Percentiles rank a stretch among this genome's conserved stretches.
Evolutionary conservation across 2,888 invertebrate genomes (phyloP).

Genomic region (Apomyelois bistriatella): DNA sequence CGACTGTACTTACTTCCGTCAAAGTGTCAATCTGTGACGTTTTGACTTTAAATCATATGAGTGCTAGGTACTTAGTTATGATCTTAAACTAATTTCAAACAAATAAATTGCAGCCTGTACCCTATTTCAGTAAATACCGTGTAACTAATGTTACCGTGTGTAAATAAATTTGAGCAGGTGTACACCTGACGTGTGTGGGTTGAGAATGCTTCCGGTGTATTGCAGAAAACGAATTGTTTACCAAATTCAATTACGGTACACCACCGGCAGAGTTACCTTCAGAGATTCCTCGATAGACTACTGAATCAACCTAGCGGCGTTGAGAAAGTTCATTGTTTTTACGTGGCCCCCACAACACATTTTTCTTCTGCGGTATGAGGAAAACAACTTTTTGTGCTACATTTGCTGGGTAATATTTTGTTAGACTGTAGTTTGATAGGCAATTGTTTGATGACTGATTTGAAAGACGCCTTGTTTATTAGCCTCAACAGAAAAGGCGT

Average conservation of each 20-base stretch:
- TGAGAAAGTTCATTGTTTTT: conserved; percentile 77
- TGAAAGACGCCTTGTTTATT: too few relatives aligned
- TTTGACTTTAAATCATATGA: too few relatives aligned
- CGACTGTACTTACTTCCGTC: too few relatives aligned
- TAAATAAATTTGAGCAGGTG: conserved; percentile 54
- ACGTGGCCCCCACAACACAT: conserved; percentile 29
- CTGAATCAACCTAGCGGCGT: conserved; percentile 61
- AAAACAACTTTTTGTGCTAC: conserved; percentile 2
- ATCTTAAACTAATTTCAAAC: too few relatives aligned
- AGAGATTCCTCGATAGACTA: conserved; percentile 65
- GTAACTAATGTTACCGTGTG: neutral
- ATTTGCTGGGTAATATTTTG: conserved; percentile 1
- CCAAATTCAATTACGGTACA: conserved; percentile 67
- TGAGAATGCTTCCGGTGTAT: conserved; percentile 42
- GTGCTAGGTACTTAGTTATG: too few relatives aligned
- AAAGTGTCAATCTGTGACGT: too few relatives aligned
- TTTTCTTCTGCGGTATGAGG: conserved; percentile 19
- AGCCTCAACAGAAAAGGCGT: too few relatives aligned
- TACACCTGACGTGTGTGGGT: conserved; percentile 48
- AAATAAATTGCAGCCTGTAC: too few relatives aligned
- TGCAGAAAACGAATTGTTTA: conserved; percentile 70
- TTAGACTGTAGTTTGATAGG: neutral
- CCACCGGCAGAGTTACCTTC: conserved; percentile 56
- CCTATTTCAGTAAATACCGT: too few relatives aligned
- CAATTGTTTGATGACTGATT: too few relatives aligned